phyloP scores from a whole-genome alignment of 2,113 vertebrate genomes.

The Phaethon lepturus region DNA sequence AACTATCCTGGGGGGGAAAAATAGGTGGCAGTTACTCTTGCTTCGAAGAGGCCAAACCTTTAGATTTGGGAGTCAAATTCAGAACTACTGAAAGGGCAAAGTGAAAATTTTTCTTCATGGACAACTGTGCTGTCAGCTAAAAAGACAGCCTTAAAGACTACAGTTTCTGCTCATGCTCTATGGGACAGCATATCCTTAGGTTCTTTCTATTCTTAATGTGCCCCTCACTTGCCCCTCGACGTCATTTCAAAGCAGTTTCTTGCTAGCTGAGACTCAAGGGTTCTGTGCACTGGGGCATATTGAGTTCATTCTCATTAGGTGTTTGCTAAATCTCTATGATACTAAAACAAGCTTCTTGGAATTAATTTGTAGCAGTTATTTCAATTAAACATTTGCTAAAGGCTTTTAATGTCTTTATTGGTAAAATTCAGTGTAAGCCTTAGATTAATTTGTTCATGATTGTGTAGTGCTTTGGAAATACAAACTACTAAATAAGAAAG shows the following conservation, averaged over 20 bases:
- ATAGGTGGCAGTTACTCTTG: background rate
- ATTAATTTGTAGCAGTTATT: background rate
- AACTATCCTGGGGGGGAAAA: background rate
- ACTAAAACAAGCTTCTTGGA: slow-evolving; percentile 9
- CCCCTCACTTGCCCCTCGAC: background rate
- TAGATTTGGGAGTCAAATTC: background rate
- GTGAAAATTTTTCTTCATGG: background rate
- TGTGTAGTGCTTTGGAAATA: slow-evolving; percentile 16
- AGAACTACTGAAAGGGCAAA: background rate
- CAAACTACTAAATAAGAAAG: slow-evolving; percentile 20
- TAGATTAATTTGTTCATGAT: slow-evolving; percentile 41
- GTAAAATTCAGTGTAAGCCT: slow-evolving; percentile 31
- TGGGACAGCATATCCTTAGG: background rate
- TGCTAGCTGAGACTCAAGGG: background rate
- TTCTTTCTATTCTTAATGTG: background rate
- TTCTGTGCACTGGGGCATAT: background rate
- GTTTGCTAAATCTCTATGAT: background rate
- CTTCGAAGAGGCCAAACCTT: background rate
- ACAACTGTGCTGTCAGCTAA: background rate
- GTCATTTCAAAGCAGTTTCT: background rate
- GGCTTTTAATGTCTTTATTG: slow-evolving; percentile 44
- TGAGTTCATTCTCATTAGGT: background rate
- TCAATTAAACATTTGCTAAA: slow-evolving; percentile 44
- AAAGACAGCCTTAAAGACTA: background rate
- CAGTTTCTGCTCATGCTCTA: background rate